A percentile compares a stretch with the other conserved stretches of the same genome.
Conservation (phyloP, 1,140 invertebrate genomes). For the Drosophila serrata region DNA sequence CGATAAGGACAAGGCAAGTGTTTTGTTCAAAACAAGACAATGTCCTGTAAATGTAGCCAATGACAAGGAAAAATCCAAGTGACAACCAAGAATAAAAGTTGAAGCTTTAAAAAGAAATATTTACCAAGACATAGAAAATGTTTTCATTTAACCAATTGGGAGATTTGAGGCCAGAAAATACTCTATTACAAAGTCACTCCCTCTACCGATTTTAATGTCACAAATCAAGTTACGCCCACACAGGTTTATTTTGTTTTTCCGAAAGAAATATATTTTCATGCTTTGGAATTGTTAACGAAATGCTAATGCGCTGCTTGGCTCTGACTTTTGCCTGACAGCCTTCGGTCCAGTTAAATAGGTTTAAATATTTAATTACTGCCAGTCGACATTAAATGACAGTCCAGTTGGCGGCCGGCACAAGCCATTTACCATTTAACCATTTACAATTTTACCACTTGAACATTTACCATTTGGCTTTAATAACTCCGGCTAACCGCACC, state of each 20-base stretch:
- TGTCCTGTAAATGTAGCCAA: slow-evolving; percentile 29
- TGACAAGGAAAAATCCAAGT: slow-evolving; percentile 34
- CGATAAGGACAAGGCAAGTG: slow-evolving; percentile 32
- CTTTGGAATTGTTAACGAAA: slow-evolving; percentile 42
- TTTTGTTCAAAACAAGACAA: slow-evolving; percentile 29
- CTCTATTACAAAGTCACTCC: slow-evolving; percentile 6
- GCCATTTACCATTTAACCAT: slow-evolving; percentile 31
- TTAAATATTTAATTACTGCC: slow-evolving; percentile 78
- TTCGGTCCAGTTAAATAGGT: slow-evolving; percentile 33
- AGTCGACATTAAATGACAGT: slow-evolving; percentile 62
- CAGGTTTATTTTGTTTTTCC: slow-evolving; percentile 17
- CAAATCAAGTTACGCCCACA: slow-evolving; percentile 28
- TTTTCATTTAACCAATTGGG: slow-evolving; percentile 15
- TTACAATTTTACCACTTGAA: neutral
- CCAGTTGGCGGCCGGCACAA: slow-evolving; percentile 30
- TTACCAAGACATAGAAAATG: slow-evolving; percentile 22
- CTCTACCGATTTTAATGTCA: slow-evolving; percentile 1
- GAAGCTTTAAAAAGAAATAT: slow-evolving; percentile 22
- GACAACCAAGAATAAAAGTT: slow-evolving; percentile 30
- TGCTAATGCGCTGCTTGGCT: slow-evolving; percentile 69
- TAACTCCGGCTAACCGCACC: slow-evolving; percentile 60
- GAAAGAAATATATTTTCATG: slow-evolving; percentile 43
- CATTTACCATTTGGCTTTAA: slow-evolving; percentile 47
- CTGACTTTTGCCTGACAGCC: slow-evolving; percentile 51
- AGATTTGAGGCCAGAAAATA: neutral